Conservation (phyloP, 2,888 invertebrate species). For the Imbricaverruca yamaguchii region DNA sequence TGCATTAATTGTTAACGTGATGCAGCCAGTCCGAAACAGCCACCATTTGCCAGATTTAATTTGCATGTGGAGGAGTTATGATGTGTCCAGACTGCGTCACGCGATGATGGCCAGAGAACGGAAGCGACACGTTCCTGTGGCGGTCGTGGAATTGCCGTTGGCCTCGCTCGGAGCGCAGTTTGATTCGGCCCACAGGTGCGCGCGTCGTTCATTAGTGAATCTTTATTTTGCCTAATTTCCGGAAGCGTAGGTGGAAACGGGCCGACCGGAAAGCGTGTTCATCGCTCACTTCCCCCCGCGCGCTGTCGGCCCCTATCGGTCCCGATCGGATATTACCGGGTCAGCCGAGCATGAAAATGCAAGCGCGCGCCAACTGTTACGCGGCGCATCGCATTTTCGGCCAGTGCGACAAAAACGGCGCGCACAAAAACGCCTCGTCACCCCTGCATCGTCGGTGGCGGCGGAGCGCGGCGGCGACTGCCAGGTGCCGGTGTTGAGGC, state of each 20-base stretch:
- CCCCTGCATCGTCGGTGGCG: not conserved
- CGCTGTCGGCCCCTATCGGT: not conserved
- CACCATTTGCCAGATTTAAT: too few species aligned
- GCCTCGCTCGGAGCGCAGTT: not conserved
- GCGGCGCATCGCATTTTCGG: not conserved
- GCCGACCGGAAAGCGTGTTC: not conserved
- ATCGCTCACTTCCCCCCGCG: not conserved
- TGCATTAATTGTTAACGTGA: too few species aligned
- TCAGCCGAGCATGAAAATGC: slow-evolving; percentile 1
- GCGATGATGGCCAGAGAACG: too few species aligned
- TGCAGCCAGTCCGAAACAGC: too few species aligned
- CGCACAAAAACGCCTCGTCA: not conserved
- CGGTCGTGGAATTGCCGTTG: too few species aligned
- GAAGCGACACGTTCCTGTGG: too few species aligned
- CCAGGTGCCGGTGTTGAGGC: too few species aligned
- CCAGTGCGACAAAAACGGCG: not conserved
- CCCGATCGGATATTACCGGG: not conserved
- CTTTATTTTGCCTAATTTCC: slow-evolving; percentile 16
- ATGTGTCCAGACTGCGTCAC: too few species aligned
- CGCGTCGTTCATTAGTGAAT: slow-evolving; percentile 8
- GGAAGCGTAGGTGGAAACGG: not conserved
- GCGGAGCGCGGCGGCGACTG: too few species aligned
- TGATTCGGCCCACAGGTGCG: not conserved
- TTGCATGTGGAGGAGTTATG: too few species aligned
- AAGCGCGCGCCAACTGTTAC: slow-evolving; percentile 17